These are phyloP conservation scores for Poeciliopsis turrubarensis DNA, from an alignment of 2,113 vertebrate genomes.

Conservation along the genomic window DNA sequence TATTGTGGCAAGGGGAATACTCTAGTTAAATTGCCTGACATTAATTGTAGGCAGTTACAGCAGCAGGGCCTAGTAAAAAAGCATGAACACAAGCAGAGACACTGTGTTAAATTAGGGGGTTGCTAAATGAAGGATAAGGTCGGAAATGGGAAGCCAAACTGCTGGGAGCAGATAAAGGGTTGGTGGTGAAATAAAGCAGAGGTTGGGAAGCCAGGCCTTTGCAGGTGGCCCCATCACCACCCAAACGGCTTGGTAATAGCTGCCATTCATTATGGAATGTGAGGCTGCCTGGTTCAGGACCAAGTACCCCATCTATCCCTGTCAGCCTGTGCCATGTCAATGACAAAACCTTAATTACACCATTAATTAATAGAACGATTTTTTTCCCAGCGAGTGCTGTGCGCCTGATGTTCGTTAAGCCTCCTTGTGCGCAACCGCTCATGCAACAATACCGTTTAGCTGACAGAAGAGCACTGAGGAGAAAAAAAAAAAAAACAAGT, in stretches of 20 bases:
- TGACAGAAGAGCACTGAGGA: conserved; percentile 57
- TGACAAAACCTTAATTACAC: conserved; percentile 99
- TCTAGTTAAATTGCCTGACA: conserved; percentile 62
- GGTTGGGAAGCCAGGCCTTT: conserved; percentile 79
- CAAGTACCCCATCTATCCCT: conserved; percentile 90
- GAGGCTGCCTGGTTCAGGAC: conserved; percentile 82
- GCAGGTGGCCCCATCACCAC: conserved; percentile 90
- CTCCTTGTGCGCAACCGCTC: conserved; percentile 87
- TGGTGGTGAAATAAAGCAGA: conserved; percentile 45
- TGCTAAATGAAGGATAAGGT: conserved; percentile 65
- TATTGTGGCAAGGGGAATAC: conserved; percentile 34
- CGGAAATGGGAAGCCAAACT: conserved; percentile 62
- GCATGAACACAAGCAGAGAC: conserved; percentile 35
- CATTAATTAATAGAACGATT: conserved; percentile 99
- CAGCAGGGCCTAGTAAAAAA: conserved; percentile 50
- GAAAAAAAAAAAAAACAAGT: conserved; percentile 37
- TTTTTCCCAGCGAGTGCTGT: conserved; percentile 82
- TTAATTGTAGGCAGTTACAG: conserved; percentile 56
- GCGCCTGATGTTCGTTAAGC: conserved; percentile 90
- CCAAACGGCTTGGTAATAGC: conserved; percentile 93
- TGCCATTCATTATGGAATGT: conserved; percentile 94
- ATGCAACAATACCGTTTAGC: conserved; percentile 64
- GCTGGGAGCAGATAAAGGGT: conserved; percentile 63
- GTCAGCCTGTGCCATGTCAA: conserved; percentile 96
- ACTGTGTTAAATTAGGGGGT: conserved; percentile 56